phyloP scores from a whole-genome alignment of 2,888 invertebrate genomes.

The Drosophila mayaguana region DNA sequence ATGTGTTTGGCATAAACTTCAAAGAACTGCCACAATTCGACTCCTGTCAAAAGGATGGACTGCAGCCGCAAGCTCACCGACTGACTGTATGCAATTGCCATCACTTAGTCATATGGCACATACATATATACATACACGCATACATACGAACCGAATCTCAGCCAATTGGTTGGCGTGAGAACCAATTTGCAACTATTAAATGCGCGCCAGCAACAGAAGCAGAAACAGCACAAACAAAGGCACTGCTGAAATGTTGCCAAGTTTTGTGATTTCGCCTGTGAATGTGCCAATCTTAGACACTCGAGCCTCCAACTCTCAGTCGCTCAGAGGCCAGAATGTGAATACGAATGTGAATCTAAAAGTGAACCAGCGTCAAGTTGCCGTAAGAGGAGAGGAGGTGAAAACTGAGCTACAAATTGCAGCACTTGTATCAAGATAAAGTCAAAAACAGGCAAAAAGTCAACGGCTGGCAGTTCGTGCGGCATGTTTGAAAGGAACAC shows the following conservation, averaged over 20 bases:
- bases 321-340: conserved; percentile 6
- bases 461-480: conserved; percentile 58
- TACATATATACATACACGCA: conserved; percentile 22
- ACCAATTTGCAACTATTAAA: conserved; percentile 79
- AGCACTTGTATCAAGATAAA: conserved; percentile 78
- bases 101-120: conserved; percentile 41
- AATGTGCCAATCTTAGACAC: conserved; percentile 54
- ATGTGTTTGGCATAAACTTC: not conserved
- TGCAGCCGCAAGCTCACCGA: conserved; percentile 7
- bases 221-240: conserved; percentile 25
- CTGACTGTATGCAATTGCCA: conserved; percentile 29
- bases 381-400: conserved; percentile 23
- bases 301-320: conserved; percentile 19
- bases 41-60: conserved; percentile 11
- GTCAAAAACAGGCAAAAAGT: conserved; percentile 67
- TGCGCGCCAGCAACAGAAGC: conserved; percentile 64
- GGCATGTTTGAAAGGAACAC: conserved; percentile 47
- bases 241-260: conserved; percentile 44
- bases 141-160: conserved; percentile 20
- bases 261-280: conserved; percentile 48
- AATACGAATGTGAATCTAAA: conserved; percentile 17
- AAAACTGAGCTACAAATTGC: conserved; percentile 72
- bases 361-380: conserved; percentile 23
- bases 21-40: conserved; percentile 12
- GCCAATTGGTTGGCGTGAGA: conserved; percentile 67